Evolutionary conservation across 2,113 vertebrate species (phyloP).

Genomic region (Falco punctatus): DNA sequence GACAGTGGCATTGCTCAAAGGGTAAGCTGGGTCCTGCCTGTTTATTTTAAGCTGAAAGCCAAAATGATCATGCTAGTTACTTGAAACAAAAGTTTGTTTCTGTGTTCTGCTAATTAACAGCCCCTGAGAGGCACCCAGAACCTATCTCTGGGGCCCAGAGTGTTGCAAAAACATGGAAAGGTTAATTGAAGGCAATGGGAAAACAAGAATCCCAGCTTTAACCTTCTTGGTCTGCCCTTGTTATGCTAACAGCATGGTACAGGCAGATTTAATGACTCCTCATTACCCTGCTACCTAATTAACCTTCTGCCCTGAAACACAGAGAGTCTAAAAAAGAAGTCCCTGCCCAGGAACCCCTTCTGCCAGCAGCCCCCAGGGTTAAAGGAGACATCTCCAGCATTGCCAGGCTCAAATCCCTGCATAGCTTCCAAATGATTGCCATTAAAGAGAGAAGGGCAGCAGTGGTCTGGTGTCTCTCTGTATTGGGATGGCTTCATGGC

Average conservation of each 20-base stretch:
- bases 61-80: background rate
- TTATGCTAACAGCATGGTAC: slow-evolving; percentile 33
- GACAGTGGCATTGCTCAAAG: background rate
- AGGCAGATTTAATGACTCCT: slow-evolving; percentile 59
- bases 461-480: background rate
- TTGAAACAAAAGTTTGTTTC: slow-evolving; percentile 36
- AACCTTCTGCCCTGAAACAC: slow-evolving; percentile 55
- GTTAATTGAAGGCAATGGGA: slow-evolving; percentile 70
- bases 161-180: slow-evolving; percentile 24
- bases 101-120: slow-evolving; percentile 51
- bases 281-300: slow-evolving; percentile 68
- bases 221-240: slow-evolving; percentile 40
- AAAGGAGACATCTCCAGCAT: background rate
- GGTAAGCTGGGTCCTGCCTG: background rate
- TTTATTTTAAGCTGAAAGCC: slow-evolving; percentile 6
- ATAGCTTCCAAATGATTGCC: background rate
- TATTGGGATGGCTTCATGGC: background rate
- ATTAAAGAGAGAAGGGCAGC: background rate
- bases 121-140: slow-evolving; percentile 1
- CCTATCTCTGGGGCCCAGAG: background rate
- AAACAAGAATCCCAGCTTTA: slow-evolving; percentile 30
- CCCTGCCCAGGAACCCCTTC: background rate
- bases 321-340: slow-evolving; percentile 14
- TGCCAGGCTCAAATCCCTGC: background rate
- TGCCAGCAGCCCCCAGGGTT: background rate